Base-by-base conservation (phyloP, 2,888 invertebrate species). In the Steinernema carpocapsae region DNA sequence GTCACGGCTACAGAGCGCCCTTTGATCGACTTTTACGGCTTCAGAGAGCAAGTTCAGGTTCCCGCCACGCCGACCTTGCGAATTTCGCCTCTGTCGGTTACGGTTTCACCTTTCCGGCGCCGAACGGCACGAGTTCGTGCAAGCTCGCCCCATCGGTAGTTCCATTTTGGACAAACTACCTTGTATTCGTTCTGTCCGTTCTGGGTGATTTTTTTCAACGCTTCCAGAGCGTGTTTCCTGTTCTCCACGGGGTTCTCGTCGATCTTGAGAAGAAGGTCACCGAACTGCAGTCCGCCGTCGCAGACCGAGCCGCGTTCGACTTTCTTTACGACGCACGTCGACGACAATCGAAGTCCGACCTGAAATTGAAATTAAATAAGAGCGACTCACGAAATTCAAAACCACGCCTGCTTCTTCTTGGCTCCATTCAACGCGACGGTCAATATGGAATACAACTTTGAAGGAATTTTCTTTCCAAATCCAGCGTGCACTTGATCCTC, bases 401-500 rank as follows among this genome's bases (percentile, higher is more conserved):
- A n/a, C n/a, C n/a, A n/a, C n/a, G n/a, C 64, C 32, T 64, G 29
- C 37, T 17, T 14, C 17, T 37, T 64, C 19, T 64, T 64, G 12
- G 17, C 1, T 19, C 64, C 64, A 14, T 64, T 64, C 12, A 22
- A 12, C 32, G 64, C 19, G 1, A 64, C 12, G 19, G 17, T 37
- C 17, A 29, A 6, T 17, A 64, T 26, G 6, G 64, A 29, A 29
- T 64, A 64, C 32, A 64, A 29, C 37, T 17, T 64, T 32, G 64
- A 29, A 29, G 64, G 64, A 32, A 64, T 32, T 32, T 64, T 64
- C 26, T 64, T 22, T 6, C 64, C 64, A 32, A 64, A 64, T 32
- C 64, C 64, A 32, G 64, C 64, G 64, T 64, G 24, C 32, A 64
- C 64, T 29, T 64, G 64, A 2, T 64, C 32, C 29, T 64, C 64